Conservation (phyloP, 2,113 vertebrate species). For the Girardinichthys multiradiatus region DNA sequence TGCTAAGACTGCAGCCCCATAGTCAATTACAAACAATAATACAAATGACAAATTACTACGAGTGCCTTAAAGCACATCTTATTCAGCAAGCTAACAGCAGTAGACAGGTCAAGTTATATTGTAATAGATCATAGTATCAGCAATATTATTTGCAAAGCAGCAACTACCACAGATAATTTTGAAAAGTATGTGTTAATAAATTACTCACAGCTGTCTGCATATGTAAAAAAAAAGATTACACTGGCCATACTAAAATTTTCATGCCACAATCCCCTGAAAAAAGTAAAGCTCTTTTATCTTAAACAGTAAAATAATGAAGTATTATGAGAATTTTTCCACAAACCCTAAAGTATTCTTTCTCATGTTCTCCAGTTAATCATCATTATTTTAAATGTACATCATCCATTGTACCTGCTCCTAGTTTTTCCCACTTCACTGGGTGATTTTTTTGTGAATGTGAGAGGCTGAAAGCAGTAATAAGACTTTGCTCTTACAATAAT, state of each 20-base stretch:
- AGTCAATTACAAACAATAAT: background rate
- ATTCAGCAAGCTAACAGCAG: too few species aligned
- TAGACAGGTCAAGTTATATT: slow-evolving; percentile 14
- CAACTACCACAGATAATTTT: background rate
- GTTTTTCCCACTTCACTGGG: slow-evolving; percentile 8
- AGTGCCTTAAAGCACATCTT: background rate
- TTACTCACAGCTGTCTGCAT: background rate
- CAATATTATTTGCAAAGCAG: background rate
- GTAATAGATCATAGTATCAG: background rate
- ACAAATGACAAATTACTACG: slow-evolving; percentile 5
- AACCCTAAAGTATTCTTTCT: slow-evolving; percentile 32
- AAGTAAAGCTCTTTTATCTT: slow-evolving; percentile 24
- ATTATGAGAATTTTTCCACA: slow-evolving; percentile 19
- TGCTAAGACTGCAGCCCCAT: slow-evolving; percentile 14
- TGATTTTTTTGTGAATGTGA: background rate
- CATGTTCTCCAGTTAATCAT: slow-evolving; percentile 18
- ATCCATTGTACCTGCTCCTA: slow-evolving; percentile 11
- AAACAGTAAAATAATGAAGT: slow-evolving; percentile 39
- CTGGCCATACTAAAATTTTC: background rate
- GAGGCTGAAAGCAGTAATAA: background rate
- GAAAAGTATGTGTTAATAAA: slow-evolving; percentile 17
- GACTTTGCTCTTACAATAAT: background rate
- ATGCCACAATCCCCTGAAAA: background rate
- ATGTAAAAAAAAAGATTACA: slow-evolving; percentile 16
- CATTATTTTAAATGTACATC: slow-evolving; percentile 29